Conservation (phyloP, 1,140 invertebrate species). For the Orchestia grillus region DNA sequence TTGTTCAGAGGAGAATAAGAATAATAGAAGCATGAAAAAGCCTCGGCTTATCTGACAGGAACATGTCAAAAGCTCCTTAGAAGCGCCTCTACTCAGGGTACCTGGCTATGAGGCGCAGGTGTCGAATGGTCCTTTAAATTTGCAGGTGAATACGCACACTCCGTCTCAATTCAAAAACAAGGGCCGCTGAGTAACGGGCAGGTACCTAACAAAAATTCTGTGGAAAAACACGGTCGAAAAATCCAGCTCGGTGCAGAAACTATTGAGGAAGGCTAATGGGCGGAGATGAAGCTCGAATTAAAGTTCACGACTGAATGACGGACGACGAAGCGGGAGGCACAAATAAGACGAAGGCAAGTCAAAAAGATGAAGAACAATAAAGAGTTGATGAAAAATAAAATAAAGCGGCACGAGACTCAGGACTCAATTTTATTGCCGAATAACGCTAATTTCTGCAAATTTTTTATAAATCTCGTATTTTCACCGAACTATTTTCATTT, state of each 20-base stretch:
- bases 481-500: too few species aligned
- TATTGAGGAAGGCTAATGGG: background rate
- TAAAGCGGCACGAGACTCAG: too few species aligned
- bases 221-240: background rate
- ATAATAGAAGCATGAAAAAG: background rate
- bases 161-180: background rate
- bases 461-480: too few species aligned
- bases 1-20: slow-evolving; percentile 40
- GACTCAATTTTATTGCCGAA: too few species aligned
- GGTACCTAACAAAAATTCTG: background rate
- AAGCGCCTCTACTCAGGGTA: background rate
- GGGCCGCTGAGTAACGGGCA: background rate
- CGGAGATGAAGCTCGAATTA: background rate
- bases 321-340: too few species aligned
- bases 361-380: too few species aligned
- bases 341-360: too few species aligned
- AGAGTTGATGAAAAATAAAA: too few species aligned
- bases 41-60: slow-evolving; percentile 17
- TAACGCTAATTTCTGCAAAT: too few species aligned
- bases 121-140: background rate
- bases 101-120: background rate
- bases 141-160: background rate
- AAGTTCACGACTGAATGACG: background rate
- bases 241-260: background rate
- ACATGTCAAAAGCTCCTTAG: slow-evolving; percentile 50